phyloP scores from a whole-genome alignment of 2,113 vertebrate genomes.

The Grallaria varia region DNA sequence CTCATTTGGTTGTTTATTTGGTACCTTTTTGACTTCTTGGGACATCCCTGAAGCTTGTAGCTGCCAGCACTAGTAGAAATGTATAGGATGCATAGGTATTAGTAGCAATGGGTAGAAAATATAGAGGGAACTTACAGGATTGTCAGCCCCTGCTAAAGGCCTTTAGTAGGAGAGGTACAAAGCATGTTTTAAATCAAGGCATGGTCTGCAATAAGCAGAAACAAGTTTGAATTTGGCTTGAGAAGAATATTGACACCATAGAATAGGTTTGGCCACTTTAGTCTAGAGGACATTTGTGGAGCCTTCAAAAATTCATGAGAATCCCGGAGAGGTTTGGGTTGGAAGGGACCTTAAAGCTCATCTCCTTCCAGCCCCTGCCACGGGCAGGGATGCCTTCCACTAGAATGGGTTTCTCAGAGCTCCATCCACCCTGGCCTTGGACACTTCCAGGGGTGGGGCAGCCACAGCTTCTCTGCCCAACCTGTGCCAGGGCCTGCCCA shows the following conservation, averaged over 20 bases:
- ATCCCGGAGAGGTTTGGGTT: not conserved
- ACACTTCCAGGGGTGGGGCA: not conserved
- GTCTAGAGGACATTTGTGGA: not conserved
- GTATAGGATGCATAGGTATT: not conserved
- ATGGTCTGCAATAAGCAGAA: not conserved
- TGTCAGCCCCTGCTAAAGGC: not conserved
- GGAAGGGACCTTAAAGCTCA: not conserved
- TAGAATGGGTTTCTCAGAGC: not conserved
- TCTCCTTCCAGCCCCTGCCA: not conserved
- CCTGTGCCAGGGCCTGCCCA: rapidly evolving
- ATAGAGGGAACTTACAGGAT: not conserved
- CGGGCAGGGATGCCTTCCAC: not conserved
- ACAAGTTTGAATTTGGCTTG: not conserved
- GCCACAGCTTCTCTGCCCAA: not conserved
- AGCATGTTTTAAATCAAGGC: not conserved
- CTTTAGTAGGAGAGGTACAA: not conserved
- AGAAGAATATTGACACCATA: not conserved
- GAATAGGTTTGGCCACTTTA: not conserved
- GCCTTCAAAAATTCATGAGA: not conserved
- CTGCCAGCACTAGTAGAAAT: not conserved
- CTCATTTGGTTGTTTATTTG: not conserved
- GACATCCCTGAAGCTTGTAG: not conserved
- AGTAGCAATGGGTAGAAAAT: not conserved
- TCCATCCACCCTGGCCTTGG: rapidly evolving
- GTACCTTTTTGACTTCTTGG: not conserved